Conservation (phyloP, 2,888 invertebrate genomes). For the Alcis repandata region DNA sequence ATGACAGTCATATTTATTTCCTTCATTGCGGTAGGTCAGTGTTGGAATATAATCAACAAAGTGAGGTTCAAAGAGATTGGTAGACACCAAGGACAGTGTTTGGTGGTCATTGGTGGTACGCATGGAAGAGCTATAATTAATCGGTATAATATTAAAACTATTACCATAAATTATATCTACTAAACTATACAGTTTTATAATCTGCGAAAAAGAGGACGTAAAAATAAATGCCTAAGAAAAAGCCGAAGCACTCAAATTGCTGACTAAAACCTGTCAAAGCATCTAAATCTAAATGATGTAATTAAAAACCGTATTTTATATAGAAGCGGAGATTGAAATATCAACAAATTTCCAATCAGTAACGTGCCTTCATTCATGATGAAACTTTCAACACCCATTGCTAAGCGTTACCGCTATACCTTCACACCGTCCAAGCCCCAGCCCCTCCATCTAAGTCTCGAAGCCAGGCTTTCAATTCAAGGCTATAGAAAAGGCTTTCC, state of each 20-base stretch:
- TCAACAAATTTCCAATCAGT: not conserved
- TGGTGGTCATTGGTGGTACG: no score
- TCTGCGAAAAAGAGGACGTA: no score
- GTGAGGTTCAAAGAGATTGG: not conserved
- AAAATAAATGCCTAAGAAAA: no score
- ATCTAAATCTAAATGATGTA: not conserved
- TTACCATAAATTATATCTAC: no score
- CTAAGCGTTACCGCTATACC: not conserved
- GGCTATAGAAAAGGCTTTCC: conserved; percentile 3
- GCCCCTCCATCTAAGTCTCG: no score
- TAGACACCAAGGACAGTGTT: not conserved
- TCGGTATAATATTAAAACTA: no score
- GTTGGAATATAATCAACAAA: not conserved
- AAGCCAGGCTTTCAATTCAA: not conserved
- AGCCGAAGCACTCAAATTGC: not conserved
- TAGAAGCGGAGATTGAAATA: not conserved
- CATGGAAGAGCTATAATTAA: no score
- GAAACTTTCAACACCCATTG: not conserved
- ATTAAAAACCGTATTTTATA: not conserved
- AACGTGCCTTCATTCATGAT: conserved; percentile 4
- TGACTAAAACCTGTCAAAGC: not conserved
- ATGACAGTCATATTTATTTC: no score
- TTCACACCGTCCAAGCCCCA: not conserved
- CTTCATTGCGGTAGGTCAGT: not conserved
- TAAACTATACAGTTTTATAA: no score